Evolutionary conservation across 2,888 invertebrate genomes (phyloP).

Genomic region (Serripes groenlandicus): DNA sequence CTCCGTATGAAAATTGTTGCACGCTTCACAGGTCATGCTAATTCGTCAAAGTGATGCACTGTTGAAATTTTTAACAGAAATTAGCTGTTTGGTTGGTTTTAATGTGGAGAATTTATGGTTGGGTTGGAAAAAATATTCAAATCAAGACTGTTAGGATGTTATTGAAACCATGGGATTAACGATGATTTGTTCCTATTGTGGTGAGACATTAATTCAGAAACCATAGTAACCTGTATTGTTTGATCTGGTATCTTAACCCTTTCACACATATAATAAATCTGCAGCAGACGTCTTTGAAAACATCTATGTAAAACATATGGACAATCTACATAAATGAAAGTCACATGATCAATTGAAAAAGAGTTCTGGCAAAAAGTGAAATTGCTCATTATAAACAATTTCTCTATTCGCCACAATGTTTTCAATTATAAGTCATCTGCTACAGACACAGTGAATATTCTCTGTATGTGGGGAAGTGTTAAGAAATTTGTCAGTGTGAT

Average conservation of each 20-base stretch:
- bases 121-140: constrained; percentile 20
- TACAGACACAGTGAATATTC: too few relatives aligned
- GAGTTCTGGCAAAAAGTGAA: neutral
- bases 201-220: constrained; percentile 13
- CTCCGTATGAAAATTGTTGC: constrained; percentile 37
- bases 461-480: too few relatives aligned
- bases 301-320: too few relatives aligned
- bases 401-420: neutral
- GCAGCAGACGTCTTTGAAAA: too few relatives aligned
- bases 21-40: constrained; percentile 35
- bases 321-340: too few relatives aligned
- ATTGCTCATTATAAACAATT: neutral
- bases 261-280: neutral
- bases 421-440: neutral
- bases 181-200: constrained; percentile 13
- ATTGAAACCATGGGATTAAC: constrained; percentile 24
- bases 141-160: constrained; percentile 4
- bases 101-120: constrained; percentile 19
- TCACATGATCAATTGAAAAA: neutral
- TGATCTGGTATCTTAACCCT: neutral
- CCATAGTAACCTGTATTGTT: neutral
- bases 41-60: constrained; percentile 41
- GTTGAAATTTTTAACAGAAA: constrained; percentile 30
- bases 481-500: too few relatives aligned
- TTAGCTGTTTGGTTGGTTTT: constrained; percentile 26